Percentiles rank a stretch among this genome's conserved stretches.
These are phyloP conservation scores for Pseudochirops cupreus DNA, from an alignment of 2,797 vertebrate genomes.

Conservation along the genomic window DNA sequence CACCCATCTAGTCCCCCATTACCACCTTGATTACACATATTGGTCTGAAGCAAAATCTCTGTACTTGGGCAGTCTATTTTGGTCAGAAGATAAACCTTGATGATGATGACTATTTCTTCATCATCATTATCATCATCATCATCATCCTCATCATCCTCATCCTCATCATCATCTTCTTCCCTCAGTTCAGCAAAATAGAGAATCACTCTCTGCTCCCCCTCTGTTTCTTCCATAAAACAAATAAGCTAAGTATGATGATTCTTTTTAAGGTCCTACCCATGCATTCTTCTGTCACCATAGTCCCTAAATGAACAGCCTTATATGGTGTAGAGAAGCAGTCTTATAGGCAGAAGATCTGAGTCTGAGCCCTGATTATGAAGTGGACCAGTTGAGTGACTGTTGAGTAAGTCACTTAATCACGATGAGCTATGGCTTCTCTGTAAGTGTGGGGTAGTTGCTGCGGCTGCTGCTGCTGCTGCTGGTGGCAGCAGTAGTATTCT, in stretches of 20 bases:
- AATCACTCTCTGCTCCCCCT: neutral
- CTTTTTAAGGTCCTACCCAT: neutral
- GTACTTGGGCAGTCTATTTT: neutral
- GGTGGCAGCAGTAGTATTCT: neutral
- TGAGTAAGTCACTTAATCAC: neutral
- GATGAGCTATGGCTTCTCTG: neutral
- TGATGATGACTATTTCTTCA: neutral
- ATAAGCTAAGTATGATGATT: neutral
- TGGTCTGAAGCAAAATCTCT: neutral
- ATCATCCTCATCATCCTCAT: too few relatives aligned
- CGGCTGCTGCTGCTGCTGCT: neutral
- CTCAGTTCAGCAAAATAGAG: neutral
- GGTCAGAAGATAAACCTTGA: neutral
- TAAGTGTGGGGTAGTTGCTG: neutral
- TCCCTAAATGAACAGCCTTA: neutral
- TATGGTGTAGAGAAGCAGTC: neutral
- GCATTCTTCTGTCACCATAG: neutral
- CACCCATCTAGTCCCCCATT: neutral
- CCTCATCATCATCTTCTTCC: too few relatives aligned
- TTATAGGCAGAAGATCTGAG: neutral
- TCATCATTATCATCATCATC: too few relatives aligned
- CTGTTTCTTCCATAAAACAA: neutral
- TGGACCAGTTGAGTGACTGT: neutral
- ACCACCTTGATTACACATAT: neutral
- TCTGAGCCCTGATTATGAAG: neutral